Percentiles rank a stretch among this genome's conserved stretches.
phyloP scores from a whole-genome alignment of 37 sponge, comb jelly and placozoan genomes.

The Chondrosia reniformis region DNA sequence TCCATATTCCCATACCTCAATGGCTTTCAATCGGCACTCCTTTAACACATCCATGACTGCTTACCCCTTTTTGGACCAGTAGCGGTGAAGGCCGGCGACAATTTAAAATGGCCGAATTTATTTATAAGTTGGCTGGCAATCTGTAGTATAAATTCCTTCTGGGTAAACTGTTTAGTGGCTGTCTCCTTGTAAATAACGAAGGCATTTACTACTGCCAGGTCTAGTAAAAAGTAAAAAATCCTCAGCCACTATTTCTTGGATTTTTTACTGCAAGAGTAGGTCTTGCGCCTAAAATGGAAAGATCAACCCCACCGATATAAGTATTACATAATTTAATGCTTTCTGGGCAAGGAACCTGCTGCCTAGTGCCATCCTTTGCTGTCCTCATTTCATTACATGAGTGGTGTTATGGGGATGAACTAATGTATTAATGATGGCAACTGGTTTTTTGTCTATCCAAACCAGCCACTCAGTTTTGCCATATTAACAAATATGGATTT shows the following conservation, averaged over 20 bases:
- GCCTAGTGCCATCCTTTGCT: background rate
- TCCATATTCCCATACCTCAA: too few species aligned
- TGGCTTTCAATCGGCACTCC: too few species aligned
- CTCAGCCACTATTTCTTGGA: background rate
- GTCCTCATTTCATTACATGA: background rate
- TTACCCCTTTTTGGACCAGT: too few species aligned
- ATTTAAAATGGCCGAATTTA: too few species aligned
- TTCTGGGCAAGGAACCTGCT: background rate
- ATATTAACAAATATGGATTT: background rate
- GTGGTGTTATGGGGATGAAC: background rate
- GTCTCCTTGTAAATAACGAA: constrained; percentile 13
- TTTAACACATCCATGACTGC: too few species aligned
- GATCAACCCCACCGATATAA: constrained; percentile 21
- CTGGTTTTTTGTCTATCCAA: constrained; percentile 1
- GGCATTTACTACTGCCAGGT: background rate
- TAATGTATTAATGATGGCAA: background rate
- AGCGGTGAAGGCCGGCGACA: too few species aligned
- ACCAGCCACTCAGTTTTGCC: background rate
- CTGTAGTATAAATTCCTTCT: constrained; percentile 1
- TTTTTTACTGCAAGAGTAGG: constrained; percentile 6
- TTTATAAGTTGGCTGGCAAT: too few species aligned
- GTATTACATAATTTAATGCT: background rate
- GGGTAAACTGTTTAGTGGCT: background rate
- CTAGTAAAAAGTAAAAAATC: background rate
- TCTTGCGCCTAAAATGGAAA: background rate